Base-by-base conservation (phyloP, 2,797 vertebrate genomes). In the Masticophis lateralis region DNA sequence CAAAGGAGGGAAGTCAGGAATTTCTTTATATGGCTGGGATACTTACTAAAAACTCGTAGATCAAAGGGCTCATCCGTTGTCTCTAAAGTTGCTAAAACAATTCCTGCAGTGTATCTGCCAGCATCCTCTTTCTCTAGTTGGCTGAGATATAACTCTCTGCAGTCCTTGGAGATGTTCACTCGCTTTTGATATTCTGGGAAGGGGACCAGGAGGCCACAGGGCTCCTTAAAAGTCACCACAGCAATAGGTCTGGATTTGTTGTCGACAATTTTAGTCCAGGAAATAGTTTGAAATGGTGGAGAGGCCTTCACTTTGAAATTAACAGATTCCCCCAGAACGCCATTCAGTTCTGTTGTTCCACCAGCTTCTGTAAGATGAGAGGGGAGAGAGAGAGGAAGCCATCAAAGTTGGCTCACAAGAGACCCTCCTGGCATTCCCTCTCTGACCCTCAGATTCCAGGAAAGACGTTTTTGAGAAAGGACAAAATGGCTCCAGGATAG, bases 201-300 rank as follows among this genome's bases (percentile, higher is more conserved):
- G 3, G 8, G 0, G 1, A 10, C 0, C 0, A 0, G 0, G 27
- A 1, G 0, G 11, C 0, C 0, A 43, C 91, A 89, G 1, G 5
- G 4, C 2, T 14, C 1, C 10, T 0, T 0, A 3, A 20, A 4
- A 4, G 0, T 3, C 37, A 59, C 2, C 20, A n/a, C 0, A 12
- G 55, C 91, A 79, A 92, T 0, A 51, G 0, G 5, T 8, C 0
- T 0, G 51, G 0, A 0, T 0, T 1, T 2, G 0, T 0, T 14
- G 25, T 0, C 0, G 0, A 0, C 5, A 4, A 0, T 16, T 61
- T 9, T 89, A 27, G 0, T 2, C 69, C 56, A 92, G 5, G 4
- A 0, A 20, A 92, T 28, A 0, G 0, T 0, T 32, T 0, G 0
- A 1, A 28, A 20, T 60, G n/a, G 8, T 61, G 3, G 0, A 1